Evolutionary conservation across 1,140 invertebrate species (phyloP).

Genomic region (Lamellibrachia luymesi): DNA sequence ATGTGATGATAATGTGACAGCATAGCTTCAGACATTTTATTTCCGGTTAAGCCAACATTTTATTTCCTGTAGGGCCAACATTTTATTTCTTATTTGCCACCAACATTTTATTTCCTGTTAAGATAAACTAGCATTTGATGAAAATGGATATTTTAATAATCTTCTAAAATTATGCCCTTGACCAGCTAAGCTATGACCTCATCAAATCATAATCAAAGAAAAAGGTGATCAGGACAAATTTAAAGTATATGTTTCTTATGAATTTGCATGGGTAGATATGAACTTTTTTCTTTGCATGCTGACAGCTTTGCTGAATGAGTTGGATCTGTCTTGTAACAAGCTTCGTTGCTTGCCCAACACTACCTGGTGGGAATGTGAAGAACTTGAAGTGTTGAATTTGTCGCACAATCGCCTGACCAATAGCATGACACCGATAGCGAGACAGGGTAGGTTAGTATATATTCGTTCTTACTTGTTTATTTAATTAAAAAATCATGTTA

Average conservation of each 20-base stretch:
- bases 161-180: background rate
- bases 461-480: background rate
- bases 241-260: background rate
- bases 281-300: constrained; percentile 16
- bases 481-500: background rate
- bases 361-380: constrained; percentile 37
- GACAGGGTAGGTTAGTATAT: background rate
- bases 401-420: constrained; percentile 38
- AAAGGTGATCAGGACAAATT: background rate
- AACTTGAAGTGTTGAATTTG: constrained; percentile 39
- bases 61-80: too few species aligned
- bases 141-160: background rate
- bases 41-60: too few species aligned
- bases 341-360: constrained; percentile 60
- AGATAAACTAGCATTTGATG: too few species aligned
- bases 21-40: too few species aligned
- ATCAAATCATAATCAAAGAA: background rate
- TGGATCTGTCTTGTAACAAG: constrained; percentile 90
- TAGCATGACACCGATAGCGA: constrained; percentile 10
- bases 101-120: too few species aligned
- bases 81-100: too few species aligned
- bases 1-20: too few species aligned
- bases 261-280: background rate
- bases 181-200: background rate
- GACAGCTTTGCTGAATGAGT: constrained; percentile 80